phyloP scores from a whole-genome alignment of 2,113 vertebrate species.

The Myotis yumanensis region DNA sequence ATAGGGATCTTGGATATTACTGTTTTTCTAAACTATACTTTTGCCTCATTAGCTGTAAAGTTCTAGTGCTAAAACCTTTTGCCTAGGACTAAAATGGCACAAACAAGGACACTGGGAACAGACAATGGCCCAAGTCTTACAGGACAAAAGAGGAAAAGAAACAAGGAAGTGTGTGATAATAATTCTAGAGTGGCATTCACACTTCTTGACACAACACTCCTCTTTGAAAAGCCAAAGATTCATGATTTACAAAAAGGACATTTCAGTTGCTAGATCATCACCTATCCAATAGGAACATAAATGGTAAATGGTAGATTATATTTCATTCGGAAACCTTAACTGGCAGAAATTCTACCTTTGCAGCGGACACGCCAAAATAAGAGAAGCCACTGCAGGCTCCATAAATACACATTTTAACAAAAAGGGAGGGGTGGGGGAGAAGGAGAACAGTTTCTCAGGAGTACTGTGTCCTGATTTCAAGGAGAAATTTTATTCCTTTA shows the following conservation, averaged over 20 bases:
- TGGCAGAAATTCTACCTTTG: slow-evolving; percentile 54
- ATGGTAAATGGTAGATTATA: background rate
- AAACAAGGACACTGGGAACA: background rate
- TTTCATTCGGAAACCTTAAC: slow-evolving; percentile 52
- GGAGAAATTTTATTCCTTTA: slow-evolving; percentile 5
- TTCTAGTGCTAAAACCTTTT: slow-evolving; percentile 6
- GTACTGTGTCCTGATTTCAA: background rate
- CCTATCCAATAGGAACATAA: background rate
- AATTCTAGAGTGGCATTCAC: background rate
- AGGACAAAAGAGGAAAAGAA: slow-evolving; percentile 41
- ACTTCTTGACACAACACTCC: background rate
- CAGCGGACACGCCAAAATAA: slow-evolving; percentile 9
- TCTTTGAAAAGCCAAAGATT: slow-evolving; percentile 28
- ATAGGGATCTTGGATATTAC: background rate
- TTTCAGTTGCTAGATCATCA: background rate
- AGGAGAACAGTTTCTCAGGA: background rate
- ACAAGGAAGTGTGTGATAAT: background rate
- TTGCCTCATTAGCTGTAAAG: slow-evolving; percentile 4
- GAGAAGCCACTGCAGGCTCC: background rate
- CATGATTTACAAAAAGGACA: background rate
- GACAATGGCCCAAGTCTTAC: background rate
- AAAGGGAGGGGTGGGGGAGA: background rate
- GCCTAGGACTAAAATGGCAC: slow-evolving; percentile 16
- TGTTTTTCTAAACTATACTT: background rate
- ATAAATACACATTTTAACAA: slow-evolving; percentile 37